phyloP scores from a whole-genome alignment of 2,113 vertebrate genomes.

The Hylia prasina region DNA sequence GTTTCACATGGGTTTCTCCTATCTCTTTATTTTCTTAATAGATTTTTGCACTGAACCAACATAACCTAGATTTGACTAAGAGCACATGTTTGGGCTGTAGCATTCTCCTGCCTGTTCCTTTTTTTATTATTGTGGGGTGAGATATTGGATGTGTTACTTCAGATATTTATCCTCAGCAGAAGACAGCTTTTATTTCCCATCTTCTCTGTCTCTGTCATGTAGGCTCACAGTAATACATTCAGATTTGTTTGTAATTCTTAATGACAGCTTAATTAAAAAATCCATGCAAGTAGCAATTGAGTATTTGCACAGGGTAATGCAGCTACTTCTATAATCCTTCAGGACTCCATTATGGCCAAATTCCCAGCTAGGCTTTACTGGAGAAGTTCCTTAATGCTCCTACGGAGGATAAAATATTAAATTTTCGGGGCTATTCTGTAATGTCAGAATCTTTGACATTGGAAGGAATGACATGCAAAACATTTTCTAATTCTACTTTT shows the following conservation, averaged over 20 bases:
- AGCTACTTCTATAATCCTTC: neutral
- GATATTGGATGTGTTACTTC: neutral
- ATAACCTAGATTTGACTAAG: neutral
- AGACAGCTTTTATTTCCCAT: neutral
- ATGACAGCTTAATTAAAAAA: neutral
- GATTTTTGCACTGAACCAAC: neutral
- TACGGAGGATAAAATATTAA: neutral
- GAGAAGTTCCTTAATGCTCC: neutral
- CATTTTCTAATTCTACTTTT: neutral
- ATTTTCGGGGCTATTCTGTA: neutral
- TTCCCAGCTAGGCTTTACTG: neutral
- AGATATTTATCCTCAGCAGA: neutral
- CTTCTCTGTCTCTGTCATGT: neutral
- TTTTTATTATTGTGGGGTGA: neutral
- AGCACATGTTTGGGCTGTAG: neutral
- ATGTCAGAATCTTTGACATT: neutral
- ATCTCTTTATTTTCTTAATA: neutral
- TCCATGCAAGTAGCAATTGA: neutral
- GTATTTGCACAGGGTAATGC: neutral
- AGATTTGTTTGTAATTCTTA: neutral
- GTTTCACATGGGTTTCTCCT: neutral
- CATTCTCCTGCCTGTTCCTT: neutral
- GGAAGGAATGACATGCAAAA: neutral
- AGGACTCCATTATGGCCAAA: neutral
- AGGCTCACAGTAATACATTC: neutral